Base-by-base conservation (phyloP, 2,113 vertebrate genomes). In the Bubalus kerabau region DNA sequence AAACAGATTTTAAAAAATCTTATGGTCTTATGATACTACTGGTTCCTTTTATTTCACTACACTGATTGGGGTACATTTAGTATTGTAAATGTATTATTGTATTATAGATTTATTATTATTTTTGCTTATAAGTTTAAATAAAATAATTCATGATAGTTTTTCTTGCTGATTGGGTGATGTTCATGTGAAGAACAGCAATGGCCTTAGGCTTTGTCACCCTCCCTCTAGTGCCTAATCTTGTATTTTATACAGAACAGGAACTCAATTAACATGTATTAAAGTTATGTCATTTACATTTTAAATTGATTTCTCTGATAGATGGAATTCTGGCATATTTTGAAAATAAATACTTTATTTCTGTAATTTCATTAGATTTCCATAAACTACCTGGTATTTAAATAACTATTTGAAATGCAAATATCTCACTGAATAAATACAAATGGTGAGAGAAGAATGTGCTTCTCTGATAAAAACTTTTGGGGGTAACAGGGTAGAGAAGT, bases 371-470 rank as follows among this genome's bases (percentile, higher is more conserved):
- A 95, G 23, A 87, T 91, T 97, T 98, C 80, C 40, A 95, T 95
- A 95, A 97, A 90, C 67, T 87, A 48, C 50, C 50, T 96, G 50
- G 36, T 84, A 88, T 96, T 95, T 92, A 91, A 95, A 93, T 96
- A 64, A 94, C 30, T 89, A 94, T 97, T 97, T 98, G 97, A 98
- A 98, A 97, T 98, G 97, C 94, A 97, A 97, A 97, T 98, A 94
- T 85, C 40, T 7, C 52, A 86, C 56, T 54, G 76, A 97, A 95
- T 93, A 93, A 96, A 80, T 56, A 67, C 59, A 81, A 95, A 74
- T 52, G 85, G 64, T 86, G 14, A 93, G 60, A 87, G 97, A 92
- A 95, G 95, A 97, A 87, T 85, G 56, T 90, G 26, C 19, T 87
- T 90, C 54, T 86, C 78, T 17, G 43, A 87, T 89, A 87, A 97